phyloP scores from a whole-genome alignment of 2,797 vertebrate species.

The Gadopsis bispinosus region DNA sequence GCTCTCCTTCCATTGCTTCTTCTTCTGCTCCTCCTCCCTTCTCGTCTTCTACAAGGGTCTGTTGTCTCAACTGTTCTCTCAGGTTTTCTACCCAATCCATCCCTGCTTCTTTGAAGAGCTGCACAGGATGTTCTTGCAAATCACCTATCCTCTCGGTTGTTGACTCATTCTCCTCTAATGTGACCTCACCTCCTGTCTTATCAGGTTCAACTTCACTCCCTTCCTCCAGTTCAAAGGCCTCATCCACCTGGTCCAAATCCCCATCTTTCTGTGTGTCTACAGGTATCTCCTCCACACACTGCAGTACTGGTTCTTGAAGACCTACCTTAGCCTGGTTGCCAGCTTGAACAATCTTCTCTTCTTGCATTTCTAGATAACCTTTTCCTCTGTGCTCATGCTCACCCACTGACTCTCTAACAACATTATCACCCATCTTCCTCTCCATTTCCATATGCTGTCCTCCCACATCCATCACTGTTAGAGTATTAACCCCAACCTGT shows the following conservation, averaged over 20 bases:
- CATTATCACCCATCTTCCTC: constrained; percentile 7
- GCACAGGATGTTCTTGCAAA: constrained; percentile 23
- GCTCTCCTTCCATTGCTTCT: constrained; percentile 19
- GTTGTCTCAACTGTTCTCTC: neutral
- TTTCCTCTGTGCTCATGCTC: constrained; percentile 16
- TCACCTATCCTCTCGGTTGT: constrained; percentile 13
- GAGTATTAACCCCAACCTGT: constrained; percentile 41
- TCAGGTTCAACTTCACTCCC: neutral
- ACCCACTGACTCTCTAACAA: constrained; percentile 17
- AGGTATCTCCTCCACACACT: neutral
- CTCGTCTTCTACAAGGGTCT: neutral
- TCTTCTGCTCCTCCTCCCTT: constrained; percentile 8
- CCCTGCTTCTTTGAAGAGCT: neutral
- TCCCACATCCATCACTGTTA: constrained; percentile 21
- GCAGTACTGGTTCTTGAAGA: constrained; percentile 5
- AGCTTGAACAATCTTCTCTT: constrained; percentile 10
- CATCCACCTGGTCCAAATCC: constrained; percentile 38
- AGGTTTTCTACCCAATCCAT: neutral
- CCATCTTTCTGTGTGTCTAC: constrained; percentile 4
- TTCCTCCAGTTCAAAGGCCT: constrained; percentile 44
- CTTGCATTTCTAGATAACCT: constrained; percentile 28
- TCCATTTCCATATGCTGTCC: constrained; percentile 7
- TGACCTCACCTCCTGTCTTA: constrained; percentile 12
- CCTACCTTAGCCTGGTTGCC: neutral
- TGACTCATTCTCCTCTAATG: constrained; percentile 3